phyloP scores from a whole-genome alignment of 2,888 invertebrate species.

The Drosophila bunnanda region DNA sequence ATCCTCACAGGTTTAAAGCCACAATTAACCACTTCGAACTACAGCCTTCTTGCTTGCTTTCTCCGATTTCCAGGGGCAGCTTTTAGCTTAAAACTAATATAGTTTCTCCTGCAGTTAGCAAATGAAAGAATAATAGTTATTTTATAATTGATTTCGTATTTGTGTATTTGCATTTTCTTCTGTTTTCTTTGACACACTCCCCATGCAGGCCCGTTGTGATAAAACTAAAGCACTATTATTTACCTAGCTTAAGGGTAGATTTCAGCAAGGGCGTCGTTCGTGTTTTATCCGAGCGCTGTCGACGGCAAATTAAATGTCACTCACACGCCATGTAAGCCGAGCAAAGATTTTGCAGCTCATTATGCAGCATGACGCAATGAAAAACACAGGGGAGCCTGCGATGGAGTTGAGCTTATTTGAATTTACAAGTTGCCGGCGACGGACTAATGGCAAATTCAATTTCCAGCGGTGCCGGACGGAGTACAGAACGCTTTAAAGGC shows the following conservation, averaged over 20 bases:
- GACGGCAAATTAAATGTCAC: slow-evolving; percentile 76
- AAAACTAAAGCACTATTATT: slow-evolving; percentile 16
- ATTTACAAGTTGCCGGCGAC: slow-evolving; percentile 47
- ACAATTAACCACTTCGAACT: neutral
- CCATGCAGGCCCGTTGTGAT: neutral
- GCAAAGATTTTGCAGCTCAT: slow-evolving; percentile 70
- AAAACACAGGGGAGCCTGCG: slow-evolving; percentile 40
- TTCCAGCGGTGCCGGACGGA: slow-evolving; percentile 46
- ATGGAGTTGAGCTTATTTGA: slow-evolving; percentile 38
- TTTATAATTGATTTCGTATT: slow-evolving; percentile 3
- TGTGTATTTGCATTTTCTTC: slow-evolving; percentile 6
- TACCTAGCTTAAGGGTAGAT: slow-evolving; percentile 20
- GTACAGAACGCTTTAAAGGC: slow-evolving; percentile 59
- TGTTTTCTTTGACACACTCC: neutral
- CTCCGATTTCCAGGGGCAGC: neutral
- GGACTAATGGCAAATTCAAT: slow-evolving; percentile 71
- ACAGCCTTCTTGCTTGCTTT: no score
- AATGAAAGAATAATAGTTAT: neutral
- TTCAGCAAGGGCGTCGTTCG: slow-evolving; percentile 15
- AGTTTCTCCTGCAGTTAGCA: neutral
- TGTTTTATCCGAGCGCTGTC: slow-evolving; percentile 40
- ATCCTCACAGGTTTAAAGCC: no score
- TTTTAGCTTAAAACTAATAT: neutral
- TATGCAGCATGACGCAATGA: slow-evolving; percentile 74
- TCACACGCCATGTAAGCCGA: slow-evolving; percentile 66